Evolutionary conservation across 2,888 invertebrate genomes (phyloP).

Genomic region (Trichopoda pennipes): DNA sequence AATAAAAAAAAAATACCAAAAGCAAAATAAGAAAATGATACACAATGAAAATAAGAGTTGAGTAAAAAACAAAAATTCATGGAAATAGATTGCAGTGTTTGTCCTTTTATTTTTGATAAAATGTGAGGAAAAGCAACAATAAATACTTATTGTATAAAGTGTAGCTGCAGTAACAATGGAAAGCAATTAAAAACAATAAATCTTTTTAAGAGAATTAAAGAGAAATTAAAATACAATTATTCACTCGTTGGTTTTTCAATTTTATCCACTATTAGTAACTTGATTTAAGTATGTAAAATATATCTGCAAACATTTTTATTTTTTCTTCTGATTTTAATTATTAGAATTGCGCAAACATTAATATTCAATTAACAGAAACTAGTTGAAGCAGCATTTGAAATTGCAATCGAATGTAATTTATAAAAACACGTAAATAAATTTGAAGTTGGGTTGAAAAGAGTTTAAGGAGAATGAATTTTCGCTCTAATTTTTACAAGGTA

Average conservation of each 20-base stretch:
- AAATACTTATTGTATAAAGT: slow-evolving; percentile 39
- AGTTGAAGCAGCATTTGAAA: neutral
- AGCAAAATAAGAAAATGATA: neutral
- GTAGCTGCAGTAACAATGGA: slow-evolving; percentile 27
- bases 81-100: slow-evolving; percentile 50
- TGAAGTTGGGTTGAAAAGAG: too few species aligned
- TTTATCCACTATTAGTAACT: neutral
- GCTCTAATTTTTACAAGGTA: too few species aligned
- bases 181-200: slow-evolving; percentile 57
- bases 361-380: neutral
- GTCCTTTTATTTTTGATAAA: slow-evolving; percentile 20
- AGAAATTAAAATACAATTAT: slow-evolving; percentile 45
- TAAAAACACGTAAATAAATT: too few species aligned
- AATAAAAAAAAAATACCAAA: neutral
- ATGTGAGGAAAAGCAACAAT: neutral
- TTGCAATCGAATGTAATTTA: too few species aligned
- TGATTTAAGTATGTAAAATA: neutral
- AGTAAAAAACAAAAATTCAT: slow-evolving; percentile 10
- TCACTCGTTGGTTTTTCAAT: slow-evolving; percentile 31
- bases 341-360: neutral
- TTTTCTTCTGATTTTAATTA: neutral
- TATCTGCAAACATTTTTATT: too few species aligned
- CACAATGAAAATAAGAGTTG: slow-evolving; percentile 6
- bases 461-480: too few species aligned
- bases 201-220: slow-evolving; percentile 45